Evolutionary conservation across 2,797 vertebrate genomes (phyloP), one percentile per base, ranked within the genome.

Genomic region (Holocentrus rufus): DNA sequence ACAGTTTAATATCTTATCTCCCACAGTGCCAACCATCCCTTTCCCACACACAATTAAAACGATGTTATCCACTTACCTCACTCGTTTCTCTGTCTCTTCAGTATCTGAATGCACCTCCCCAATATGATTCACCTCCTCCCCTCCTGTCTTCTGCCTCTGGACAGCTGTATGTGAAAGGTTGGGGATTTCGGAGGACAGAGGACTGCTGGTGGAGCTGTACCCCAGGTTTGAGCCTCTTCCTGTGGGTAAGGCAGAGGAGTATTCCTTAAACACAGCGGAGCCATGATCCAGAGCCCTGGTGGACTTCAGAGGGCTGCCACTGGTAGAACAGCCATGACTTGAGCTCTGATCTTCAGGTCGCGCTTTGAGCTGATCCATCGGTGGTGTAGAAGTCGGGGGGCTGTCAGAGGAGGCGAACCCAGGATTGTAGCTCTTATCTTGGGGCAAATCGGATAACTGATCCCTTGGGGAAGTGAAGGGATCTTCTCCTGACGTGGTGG

Each of bases 1-100:
- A n/a, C n/a, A n/a, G n/a, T n/a, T n/a, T n/a, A n/a, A n/a, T n/a
- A n/a, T n/a, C n/a, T n/a, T n/a, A n/a, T n/a, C n/a, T n/a, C n/a
- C n/a, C n/a, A n/a, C n/a, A n/a, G n/a, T n/a, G n/a, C n/a, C n/a
- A n/a, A n/a, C n/a, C 36, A 39, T 2, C 9, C 31, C 9, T 39
- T 39, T 39, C 11, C 9, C 36, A 39, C 31, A 39, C 2, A 39
- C 7, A 39, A 39, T 9, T 2, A 10, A 39, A 39, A 10, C 36
- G 42, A 44, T 3, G 17, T n/a, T 1, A 9, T 46, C 7, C 20
- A 73, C 87, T 80, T 23, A 89, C 87, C 77, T 6, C 0, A 64
- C 70, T 53, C 0, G 22, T 42, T 25, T 53, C 25, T 49, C 31
- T 0, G 10, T 34, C n/a, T 8, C 72, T 3, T 76, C 57, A 17